These are phyloP conservation scores for Tipula vernalis DNA, from an alignment of 2,888 invertebrate genomes.

Conservation along the genomic window DNA sequence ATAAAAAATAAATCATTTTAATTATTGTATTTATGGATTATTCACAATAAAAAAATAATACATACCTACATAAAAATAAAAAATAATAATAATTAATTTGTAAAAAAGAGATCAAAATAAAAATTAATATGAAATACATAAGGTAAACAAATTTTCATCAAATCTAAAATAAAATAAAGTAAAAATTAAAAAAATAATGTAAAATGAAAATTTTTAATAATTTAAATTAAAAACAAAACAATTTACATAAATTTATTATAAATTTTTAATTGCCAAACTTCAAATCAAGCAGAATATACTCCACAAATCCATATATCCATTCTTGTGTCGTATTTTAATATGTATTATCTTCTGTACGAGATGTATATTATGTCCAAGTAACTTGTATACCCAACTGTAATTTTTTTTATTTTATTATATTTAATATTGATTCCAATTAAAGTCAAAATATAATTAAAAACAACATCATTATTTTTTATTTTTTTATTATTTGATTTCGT, in stretches of 20 bases:
- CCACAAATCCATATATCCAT: not conserved
- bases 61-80: not conserved
- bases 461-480: not conserved
- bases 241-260: not conserved
- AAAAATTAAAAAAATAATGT: not conserved
- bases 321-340: not conserved
- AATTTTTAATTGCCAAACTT: not conserved
- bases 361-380: not conserved
- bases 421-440: not conserved
- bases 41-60: not conserved
- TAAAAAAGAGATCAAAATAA: not conserved
- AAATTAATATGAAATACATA: not conserved
- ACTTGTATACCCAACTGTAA: too few species aligned
- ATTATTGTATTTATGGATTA: not conserved
- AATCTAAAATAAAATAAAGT: not conserved
- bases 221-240: not conserved
- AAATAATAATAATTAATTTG: not conserved
- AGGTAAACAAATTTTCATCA: not conserved
- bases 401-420: too few species aligned
- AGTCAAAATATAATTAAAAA: not conserved
- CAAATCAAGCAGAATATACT: not conserved
- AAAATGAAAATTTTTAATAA: not conserved
- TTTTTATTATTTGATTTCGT: not conserved
- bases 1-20: not conserved
- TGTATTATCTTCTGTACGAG: not conserved